A percentile compares a stretch with the other conserved stretches of the same genome.
These are phyloP conservation scores for Schizothorax lantsangensis DNA, from an alignment of 2,797 vertebrate genomes.

Conservation along the genomic window DNA sequence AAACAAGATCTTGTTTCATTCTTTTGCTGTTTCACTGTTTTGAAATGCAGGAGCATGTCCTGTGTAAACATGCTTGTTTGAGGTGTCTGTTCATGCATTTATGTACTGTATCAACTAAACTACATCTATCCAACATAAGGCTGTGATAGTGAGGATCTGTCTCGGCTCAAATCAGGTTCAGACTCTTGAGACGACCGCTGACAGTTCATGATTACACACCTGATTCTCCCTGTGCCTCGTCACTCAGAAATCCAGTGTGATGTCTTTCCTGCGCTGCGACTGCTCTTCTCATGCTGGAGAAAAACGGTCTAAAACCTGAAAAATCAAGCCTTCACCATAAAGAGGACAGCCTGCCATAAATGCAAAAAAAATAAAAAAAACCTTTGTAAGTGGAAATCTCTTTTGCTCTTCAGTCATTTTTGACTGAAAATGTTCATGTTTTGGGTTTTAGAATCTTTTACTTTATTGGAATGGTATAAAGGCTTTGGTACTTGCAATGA, in stretches of 20 bases:
- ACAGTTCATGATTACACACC: constrained; percentile 1
- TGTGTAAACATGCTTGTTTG: background rate
- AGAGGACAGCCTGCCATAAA: background rate
- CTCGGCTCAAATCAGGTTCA: background rate
- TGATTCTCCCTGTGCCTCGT: background rate
- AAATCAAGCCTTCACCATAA: background rate
- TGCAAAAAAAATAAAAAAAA: background rate
- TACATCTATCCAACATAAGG: background rate
- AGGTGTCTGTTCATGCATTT: constrained; percentile 16
- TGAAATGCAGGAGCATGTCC: constrained; percentile 9
- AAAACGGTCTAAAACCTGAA: background rate
- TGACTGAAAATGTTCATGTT: too few relatives aligned
- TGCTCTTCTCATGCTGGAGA: background rate
- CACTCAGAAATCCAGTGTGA: background rate
- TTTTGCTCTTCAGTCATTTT: background rate
- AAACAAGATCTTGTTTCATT: background rate
- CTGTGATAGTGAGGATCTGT: background rate
- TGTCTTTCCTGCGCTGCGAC: background rate
- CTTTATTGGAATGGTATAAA: background rate
- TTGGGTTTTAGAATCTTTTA: background rate
- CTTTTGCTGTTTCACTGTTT: background rate
- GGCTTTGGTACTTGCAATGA: too few relatives aligned
- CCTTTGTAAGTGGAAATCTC: background rate
- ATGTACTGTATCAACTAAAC: background rate
- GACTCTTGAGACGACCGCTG: background rate